Evolutionary conservation across 2,113 vertebrate genomes (phyloP), one percentile per base, ranked within the genome.

Genomic region (Porphyrio hochstetteri): DNA sequence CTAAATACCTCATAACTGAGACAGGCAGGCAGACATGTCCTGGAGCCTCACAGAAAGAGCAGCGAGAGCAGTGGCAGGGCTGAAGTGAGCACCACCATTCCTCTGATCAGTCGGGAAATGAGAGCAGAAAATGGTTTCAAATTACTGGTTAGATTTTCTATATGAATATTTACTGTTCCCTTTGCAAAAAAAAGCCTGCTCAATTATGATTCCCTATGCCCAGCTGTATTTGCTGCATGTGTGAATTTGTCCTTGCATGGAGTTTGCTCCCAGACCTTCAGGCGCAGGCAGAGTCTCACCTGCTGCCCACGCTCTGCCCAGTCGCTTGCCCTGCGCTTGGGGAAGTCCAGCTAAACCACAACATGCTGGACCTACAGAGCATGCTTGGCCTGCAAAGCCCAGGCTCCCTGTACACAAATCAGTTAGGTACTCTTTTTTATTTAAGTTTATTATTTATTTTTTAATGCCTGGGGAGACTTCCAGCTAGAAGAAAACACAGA

Each of bases 301-400:
- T 9, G 16, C 29, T 69, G 55, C 46, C 79, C n/a, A 2, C 8
- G 18, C 20, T 67, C 72, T 93, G 36, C 46, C 63, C 60, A 27
- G 18, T 0, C 0, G n/a, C 14, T 69, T 80, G 68, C 27, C 15
- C 9, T 3, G 5, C 5, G 15, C 7, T 53, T 24, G 24, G 50
- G 16, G 27, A 70, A 50, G n/a, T 23, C 46, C 84, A 84, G 42
- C 31, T 44, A 70, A 85, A 8, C 13, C 46, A 55, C 35, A 36
- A 57, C 7, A 17, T 17, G 16, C 24, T 61, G 42, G 42, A 56
- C 13, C 17, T 55, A 28, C 16, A 36, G 16, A 82, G 3, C 16
- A 29, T 80, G 35, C 31, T 55, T 63, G 27, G n/a, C 0, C 0
- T 10, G 24, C 28, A 76, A 9, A 2, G 2, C 8, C 42, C 29